Evolutionary conservation across 1,140 invertebrate species (phyloP), one percentile per base, ranked within the genome.

Genomic region (Drosophila busckii): DNA sequence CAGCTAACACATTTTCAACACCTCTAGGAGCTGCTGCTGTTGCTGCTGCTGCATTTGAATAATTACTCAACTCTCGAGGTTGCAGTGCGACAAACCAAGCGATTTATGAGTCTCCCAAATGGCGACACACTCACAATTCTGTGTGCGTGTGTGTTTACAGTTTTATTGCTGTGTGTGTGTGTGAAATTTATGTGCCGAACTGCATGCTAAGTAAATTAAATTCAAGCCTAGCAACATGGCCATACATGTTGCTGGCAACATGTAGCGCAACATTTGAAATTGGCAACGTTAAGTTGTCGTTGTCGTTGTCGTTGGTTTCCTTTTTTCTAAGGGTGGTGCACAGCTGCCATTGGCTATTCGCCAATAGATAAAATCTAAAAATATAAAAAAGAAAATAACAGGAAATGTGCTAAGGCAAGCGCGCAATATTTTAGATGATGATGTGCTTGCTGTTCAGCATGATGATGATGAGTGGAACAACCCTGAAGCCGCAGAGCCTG

Each of bases 41-140:
- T n/a, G n/a, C n/a, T n/a, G n/a, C n/a, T n/a, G 22, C 19, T 22
- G 29, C 70, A 65, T 76, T 75, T 80, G 70, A 80, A 80, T 82
- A 82, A 80, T 80, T 80, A 82, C 75, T 62, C 41, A 82, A 82
- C n/a, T n/a, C n/a, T n/a, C n/a, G n/a, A n/a, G n/a, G 73, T 80
- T 80, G 49, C n/a, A 35, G 52, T 59, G 40, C 19, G 10, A 20
- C 23, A 17, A 49, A 28, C 17, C 52, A 35, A 38, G 42, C 55
- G 65, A 80, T 80, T 80, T 80, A 82, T 82, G 60, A 42, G 69
- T 65, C 59, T 38, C 64, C 31, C 42, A 55, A 48, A 38, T 23
- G 10, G 19, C n/a, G 35, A 20, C 16, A 53, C 29, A 10, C 22
- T 23, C n/a, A 19, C 15, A 52, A 22, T 23, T 10, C 16, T 15